Conservation (phyloP, 1,140 invertebrate species). For the Apis florea region DNA sequence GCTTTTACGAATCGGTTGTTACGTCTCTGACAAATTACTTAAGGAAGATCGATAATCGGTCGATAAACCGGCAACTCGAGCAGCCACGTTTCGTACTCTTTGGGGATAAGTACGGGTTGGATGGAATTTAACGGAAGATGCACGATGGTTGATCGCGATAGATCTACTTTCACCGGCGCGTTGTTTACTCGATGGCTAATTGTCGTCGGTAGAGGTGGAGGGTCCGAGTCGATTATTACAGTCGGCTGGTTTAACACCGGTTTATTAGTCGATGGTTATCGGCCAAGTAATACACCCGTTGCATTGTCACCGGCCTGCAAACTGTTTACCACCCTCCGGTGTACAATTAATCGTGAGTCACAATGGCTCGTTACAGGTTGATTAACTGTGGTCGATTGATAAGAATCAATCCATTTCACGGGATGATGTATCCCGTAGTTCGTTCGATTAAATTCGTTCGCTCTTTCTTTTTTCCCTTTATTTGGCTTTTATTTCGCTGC, state of each 20-base stretch:
- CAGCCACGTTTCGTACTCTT: too few species aligned
- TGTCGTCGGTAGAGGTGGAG: not conserved
- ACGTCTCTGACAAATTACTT: too few species aligned
- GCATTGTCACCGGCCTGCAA: not conserved
- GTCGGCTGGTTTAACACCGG: not conserved
- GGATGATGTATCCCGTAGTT: too few species aligned
- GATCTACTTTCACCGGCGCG: not conserved
- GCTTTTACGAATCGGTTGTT: too few species aligned
- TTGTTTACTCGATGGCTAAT: conserved; percentile 36
- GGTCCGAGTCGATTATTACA: conserved; percentile 6
- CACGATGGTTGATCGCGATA: not conserved
- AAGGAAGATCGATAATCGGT: too few species aligned
- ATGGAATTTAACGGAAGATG: not conserved
- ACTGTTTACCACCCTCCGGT: not conserved
- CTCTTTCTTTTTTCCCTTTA: too few species aligned
- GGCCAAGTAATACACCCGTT: not conserved
- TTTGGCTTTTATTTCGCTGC: too few species aligned
- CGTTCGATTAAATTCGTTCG: not conserved
- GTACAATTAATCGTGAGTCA: conserved; percentile 7
- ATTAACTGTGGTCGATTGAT: not conserved
- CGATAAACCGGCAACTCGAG: too few species aligned
- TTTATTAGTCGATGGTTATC: conserved; percentile 23
- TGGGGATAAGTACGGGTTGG: too few species aligned
- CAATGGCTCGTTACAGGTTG: not conserved
- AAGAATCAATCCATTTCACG: not conserved